Percentiles rank a stretch among this genome's conserved stretches.
Conservation (phyloP, 2,113 vertebrate species). For the Eulemur rufifrons region DNA sequence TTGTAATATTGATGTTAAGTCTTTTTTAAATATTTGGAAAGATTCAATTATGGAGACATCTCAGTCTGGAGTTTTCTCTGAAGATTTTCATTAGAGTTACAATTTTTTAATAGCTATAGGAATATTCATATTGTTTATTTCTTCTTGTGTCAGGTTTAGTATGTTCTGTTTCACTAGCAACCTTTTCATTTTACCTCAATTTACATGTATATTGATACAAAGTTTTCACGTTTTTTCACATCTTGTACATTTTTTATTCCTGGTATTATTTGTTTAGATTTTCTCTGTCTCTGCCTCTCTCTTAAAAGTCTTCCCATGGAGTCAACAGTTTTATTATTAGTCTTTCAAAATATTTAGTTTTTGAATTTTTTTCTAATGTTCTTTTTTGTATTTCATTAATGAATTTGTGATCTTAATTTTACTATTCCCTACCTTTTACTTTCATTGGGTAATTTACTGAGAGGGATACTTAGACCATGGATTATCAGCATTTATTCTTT, state of each 20-base stretch:
- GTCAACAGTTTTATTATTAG: neutral
- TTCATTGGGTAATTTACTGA: slow-evolving; percentile 9
- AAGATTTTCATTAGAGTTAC: neutral
- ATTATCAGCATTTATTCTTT: neutral
- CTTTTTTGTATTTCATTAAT: neutral
- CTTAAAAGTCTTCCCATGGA: neutral
- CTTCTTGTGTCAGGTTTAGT: neutral
- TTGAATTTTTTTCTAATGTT: neutral
- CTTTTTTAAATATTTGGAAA: slow-evolving; percentile 18
- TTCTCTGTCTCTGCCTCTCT: neutral
- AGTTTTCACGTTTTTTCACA: neutral
- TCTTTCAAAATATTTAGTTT: neutral
- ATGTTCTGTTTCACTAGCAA: neutral
- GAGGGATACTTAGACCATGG: neutral
- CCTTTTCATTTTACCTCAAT: slow-evolving; percentile 34
- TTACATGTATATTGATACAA: neutral
- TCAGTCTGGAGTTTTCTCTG: neutral
- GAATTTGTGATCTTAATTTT: slow-evolving; percentile 18
- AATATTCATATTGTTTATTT: slow-evolving; percentile 12
- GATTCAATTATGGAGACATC: neutral
- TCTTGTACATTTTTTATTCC: neutral
- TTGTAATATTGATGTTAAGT: neutral
- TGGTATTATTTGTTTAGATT: neutral
- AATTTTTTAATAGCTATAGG: neutral
- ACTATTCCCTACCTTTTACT: neutral